These are phyloP conservation scores for Lipophrys pholis DNA, from an alignment of 2,113 vertebrate species.

Conservation along the genomic window DNA sequence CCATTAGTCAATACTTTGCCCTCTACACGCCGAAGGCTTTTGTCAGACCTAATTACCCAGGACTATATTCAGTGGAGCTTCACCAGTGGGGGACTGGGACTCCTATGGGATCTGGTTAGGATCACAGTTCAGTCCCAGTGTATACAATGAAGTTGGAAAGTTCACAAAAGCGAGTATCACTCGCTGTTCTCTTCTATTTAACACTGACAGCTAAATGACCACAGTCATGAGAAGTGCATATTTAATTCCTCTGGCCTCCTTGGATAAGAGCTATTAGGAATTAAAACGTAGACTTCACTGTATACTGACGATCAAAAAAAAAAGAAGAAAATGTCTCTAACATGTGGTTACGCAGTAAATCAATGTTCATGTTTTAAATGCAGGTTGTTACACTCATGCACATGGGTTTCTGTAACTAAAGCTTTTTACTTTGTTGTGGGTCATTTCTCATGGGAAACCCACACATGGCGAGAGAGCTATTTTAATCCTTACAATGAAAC, in stretches of 20 bases:
- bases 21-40: constrained; percentile 72
- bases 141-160: constrained; percentile 70
- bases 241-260: constrained; percentile 29
- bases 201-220: constrained; percentile 62
- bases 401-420: not conserved
- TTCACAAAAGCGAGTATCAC: constrained; percentile 74
- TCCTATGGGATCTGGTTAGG: constrained; percentile 78
- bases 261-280: constrained; percentile 4
- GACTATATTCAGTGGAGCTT: constrained; percentile 82
- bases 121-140: constrained; percentile 76
- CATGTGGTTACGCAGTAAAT: not conserved
- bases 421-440: constrained; percentile 31
- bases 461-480: constrained; percentile 2
- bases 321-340: not conserved
- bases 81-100: constrained; percentile 67
- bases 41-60: constrained; percentile 76
- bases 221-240: constrained; percentile 39
- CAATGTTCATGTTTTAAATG: not conserved
- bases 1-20: constrained; percentile 78
- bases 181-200: constrained; percentile 62
- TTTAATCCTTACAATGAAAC: constrained; percentile 20
- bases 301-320: constrained; percentile 8
- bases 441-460: constrained; percentile 16
- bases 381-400: not conserved
- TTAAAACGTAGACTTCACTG: not conserved